Evolutionary conservation across 2,113 vertebrate genomes (phyloP).

Genomic region (Bettongia penicillata): DNA sequence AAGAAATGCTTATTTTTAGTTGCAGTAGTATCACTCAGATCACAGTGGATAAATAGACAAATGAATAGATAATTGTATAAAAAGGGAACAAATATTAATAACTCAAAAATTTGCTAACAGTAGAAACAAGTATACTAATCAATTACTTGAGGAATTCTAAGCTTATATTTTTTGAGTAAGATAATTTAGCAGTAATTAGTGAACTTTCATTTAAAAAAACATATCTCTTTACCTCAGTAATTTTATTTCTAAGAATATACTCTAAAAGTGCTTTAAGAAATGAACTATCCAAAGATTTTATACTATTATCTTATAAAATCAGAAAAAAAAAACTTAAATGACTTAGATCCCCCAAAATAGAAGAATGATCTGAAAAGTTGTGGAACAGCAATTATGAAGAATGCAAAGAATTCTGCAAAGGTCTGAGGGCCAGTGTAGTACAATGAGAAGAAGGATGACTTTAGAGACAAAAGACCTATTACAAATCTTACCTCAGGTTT

Average conservation of each 20-base stretch:
- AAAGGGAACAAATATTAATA: background rate
- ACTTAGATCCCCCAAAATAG: background rate
- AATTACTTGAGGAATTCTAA: background rate
- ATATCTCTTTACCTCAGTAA: background rate
- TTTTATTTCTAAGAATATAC: background rate
- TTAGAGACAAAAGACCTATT: background rate
- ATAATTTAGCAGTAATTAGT: background rate
- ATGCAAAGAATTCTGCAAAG: background rate
- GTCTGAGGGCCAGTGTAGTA: background rate
- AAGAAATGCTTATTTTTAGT: background rate
- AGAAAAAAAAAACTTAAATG: background rate
- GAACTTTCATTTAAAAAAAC: background rate
- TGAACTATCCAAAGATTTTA: background rate
- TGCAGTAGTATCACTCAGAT: background rate
- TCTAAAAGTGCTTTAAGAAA: background rate
- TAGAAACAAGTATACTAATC: background rate
- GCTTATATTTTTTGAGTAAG: background rate
- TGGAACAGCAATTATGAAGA: background rate
- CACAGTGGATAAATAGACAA: background rate
- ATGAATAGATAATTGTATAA: background rate
- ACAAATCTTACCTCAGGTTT: background rate
- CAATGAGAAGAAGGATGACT: background rate
- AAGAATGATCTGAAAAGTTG: background rate
- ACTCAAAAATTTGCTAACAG: background rate
- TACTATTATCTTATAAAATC: background rate